phyloP scores from a whole-genome alignment of 2,888 invertebrate genomes.

The Tridacna gigas region DNA sequence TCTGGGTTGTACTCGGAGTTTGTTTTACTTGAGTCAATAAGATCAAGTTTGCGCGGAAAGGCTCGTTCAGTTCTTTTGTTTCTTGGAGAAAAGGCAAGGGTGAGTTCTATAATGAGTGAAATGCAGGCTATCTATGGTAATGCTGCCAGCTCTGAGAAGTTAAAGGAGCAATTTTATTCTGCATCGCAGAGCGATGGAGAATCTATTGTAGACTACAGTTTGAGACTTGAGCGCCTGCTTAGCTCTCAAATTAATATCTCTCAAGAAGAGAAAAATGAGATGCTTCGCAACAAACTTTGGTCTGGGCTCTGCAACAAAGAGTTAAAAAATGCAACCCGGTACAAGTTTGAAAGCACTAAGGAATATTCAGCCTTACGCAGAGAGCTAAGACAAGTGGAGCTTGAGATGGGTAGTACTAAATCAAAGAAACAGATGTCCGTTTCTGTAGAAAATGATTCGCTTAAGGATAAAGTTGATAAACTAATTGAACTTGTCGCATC shows the following conservation, averaged over 20 bases:
- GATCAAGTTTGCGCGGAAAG: constrained; percentile 12
- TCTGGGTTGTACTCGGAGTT: not conserved
- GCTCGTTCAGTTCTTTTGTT: constrained; percentile 20
- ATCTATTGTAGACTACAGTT: constrained; percentile 22
- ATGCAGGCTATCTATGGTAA: not conserved
- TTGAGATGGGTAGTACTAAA: no score
- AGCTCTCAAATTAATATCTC: not conserved
- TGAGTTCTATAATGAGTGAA: not conserved
- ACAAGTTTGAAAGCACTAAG: constrained; percentile 22
- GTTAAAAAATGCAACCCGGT: constrained; percentile 15
- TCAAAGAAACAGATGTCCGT: not conserved
- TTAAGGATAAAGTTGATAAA: not conserved
- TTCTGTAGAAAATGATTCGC: not conserved
- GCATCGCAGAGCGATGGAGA: not conserved
- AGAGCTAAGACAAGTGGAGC: constrained; percentile 21
- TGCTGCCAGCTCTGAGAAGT: not conserved
- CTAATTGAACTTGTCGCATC: no score
- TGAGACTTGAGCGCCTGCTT: constrained; percentile 20
- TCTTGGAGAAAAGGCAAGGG: constrained; percentile 14
- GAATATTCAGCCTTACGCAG: not conserved
- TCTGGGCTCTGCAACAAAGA: constrained; percentile 16
- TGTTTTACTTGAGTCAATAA: not conserved
- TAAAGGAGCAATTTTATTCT: constrained; percentile 30
- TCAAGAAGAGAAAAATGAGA: constrained; percentile 2
- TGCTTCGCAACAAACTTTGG: constrained; percentile 21